A percentile compares a stretch with the other conserved stretches of the same genome.
phyloP scores from a whole-genome alignment of 2,797 vertebrate genomes.

The Semotilus atromaculatus region DNA sequence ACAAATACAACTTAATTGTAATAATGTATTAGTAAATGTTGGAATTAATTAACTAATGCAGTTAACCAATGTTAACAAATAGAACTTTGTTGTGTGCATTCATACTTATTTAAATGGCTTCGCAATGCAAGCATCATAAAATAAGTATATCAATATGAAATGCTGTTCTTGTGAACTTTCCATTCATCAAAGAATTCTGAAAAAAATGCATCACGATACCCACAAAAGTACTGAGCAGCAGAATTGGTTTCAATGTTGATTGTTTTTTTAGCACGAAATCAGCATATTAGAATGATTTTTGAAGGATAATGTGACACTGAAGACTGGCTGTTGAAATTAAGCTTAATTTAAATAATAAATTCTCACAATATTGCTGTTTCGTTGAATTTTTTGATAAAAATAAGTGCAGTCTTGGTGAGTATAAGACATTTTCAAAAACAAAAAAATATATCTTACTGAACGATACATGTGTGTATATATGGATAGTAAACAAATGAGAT shows the following conservation, averaged over 20 bases:
- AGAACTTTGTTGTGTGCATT: too few species aligned
- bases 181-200: not conserved
- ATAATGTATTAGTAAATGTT: too few species aligned
- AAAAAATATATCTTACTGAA: not conserved
- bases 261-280: not conserved
- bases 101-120: too few species aligned
- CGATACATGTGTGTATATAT: not conserved
- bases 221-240: not conserved
- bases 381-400: not conserved
- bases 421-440: not conserved
- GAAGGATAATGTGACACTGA: not conserved
- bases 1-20: too few species aligned
- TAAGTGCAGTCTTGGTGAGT: not conserved
- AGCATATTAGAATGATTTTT: not conserved
- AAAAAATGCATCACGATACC: not conserved
- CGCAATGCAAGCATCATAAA: too few species aligned
- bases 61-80: too few species aligned
- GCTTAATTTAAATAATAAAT: not conserved
- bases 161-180: not conserved
- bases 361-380: not conserved
- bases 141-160: too few species aligned
- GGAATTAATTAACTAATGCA: too few species aligned
- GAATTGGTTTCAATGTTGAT: not conserved
- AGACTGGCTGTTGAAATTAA: not conserved
- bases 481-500: not conserved